phyloP scores from a whole-genome alignment of 2,888 invertebrate species.

The Stenichneumon culpator region DNA sequence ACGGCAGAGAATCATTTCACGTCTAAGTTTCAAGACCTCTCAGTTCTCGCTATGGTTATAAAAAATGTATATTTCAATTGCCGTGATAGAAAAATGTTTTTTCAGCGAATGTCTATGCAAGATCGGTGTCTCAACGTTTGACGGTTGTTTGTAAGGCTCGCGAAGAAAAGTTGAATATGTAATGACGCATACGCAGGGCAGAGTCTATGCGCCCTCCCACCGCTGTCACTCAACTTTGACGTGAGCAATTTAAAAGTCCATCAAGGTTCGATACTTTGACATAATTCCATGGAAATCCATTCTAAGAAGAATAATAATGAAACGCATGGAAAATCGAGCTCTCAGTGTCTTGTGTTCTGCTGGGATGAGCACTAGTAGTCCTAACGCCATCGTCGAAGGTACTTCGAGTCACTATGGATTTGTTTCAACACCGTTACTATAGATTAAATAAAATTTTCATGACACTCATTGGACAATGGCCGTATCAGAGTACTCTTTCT shows the following conservation, averaged over 20 bases:
- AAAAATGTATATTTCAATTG: not conserved
- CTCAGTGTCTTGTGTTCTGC: not conserved
- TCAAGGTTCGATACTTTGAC: no score
- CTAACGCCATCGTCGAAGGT: not conserved
- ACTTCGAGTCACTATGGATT: conserved; percentile 31
- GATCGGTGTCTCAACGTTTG: not conserved
- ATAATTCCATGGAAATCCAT: no score
- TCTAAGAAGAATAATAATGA: not conserved
- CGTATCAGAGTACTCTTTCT: conserved; percentile 29
- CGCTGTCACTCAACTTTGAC: not conserved
- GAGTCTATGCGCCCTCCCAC: not conserved
- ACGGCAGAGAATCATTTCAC: no score
- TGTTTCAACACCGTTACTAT: conserved; percentile 34
- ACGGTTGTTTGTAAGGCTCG: not conserved
- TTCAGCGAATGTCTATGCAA: not conserved
- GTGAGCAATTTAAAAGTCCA: not conserved
- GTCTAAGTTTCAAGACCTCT: not conserved
- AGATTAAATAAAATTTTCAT: conserved; percentile 40
- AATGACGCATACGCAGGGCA: not conserved
- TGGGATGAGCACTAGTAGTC: not conserved
- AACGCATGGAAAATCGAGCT: not conserved
- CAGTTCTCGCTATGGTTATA: not conserved
- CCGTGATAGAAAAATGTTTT: not conserved
- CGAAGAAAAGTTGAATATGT: not conserved
- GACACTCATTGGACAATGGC: conserved; percentile 46